Evolutionary conservation across 2,113 vertebrate genomes (phyloP).

Genomic region (Forbesichthys papilliferus): DNA sequence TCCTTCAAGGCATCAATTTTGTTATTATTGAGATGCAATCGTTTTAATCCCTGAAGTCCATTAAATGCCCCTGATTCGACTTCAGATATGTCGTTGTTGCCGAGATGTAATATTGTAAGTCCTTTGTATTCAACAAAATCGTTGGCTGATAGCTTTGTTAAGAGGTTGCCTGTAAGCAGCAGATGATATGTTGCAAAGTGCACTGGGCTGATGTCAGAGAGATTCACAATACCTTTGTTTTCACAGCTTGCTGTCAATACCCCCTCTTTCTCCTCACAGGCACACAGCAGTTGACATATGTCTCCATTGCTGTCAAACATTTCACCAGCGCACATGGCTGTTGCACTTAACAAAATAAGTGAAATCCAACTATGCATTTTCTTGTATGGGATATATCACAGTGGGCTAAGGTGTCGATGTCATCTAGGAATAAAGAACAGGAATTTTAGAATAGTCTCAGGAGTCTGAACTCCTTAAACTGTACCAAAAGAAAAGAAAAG

Average conservation of each 20-base stretch:
- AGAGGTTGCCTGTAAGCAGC: constrained; percentile 90
- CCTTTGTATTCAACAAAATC: constrained; percentile 92
- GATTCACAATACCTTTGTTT: constrained; percentile 89
- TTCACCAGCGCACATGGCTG: constrained; percentile 84
- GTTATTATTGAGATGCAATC: constrained; percentile 96
- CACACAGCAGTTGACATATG: constrained; percentile 90
- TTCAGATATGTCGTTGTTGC: constrained; percentile 94
- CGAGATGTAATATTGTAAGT: constrained; percentile 91
- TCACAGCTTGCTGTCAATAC: constrained; percentile 93
- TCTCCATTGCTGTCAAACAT: constrained; percentile 91
- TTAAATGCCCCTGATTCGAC: constrained; percentile 93
- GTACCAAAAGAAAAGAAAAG: constrained; percentile 43
- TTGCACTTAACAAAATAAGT: constrained; percentile 84
- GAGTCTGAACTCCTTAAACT: constrained; percentile 1
- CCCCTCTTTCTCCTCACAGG: constrained; percentile 94
- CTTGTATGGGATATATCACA: constrained; percentile 82
- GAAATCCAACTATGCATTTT: constrained; percentile 97
- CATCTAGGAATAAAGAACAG: constrained; percentile 68
- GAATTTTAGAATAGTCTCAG: too few species aligned
- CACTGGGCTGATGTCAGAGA: constrained; percentile 89
- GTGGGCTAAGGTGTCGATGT: constrained; percentile 80
- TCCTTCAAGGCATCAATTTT: constrained; percentile 91
- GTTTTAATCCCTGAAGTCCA: constrained; percentile 88
- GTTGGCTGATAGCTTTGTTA: constrained; percentile 87
- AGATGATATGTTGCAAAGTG: constrained; percentile 89